These are phyloP conservation scores for Alcis repandata DNA, from an alignment of 2,888 invertebrate species.

Conservation along the genomic window DNA sequence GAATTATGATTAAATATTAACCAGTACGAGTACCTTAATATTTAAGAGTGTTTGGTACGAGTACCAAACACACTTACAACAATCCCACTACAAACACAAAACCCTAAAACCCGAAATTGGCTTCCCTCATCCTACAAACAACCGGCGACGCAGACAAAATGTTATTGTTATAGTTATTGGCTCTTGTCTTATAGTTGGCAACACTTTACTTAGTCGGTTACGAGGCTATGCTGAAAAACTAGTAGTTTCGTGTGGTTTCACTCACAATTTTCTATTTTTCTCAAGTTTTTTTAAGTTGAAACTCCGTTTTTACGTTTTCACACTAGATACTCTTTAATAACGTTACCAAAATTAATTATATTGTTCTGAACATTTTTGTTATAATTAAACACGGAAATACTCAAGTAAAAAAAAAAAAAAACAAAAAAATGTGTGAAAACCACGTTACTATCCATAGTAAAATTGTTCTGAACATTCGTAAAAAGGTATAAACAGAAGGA, in stretches of 20 bases:
- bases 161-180: slow-evolving; percentile 80
- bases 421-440: no score
- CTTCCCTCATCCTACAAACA: slow-evolving; percentile 63
- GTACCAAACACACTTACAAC: slow-evolving; percentile 15
- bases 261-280: not conserved
- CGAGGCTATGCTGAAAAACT: slow-evolving; percentile 46
- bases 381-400: no score
- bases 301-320: no score
- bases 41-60: no score
- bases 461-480: no score
- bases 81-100: slow-evolving; percentile 46
- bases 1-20: slow-evolving; percentile 7
- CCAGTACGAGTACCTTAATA: no score
- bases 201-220: slow-evolving; percentile 66
- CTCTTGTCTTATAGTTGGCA: slow-evolving; percentile 69
- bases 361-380: no score
- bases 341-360: no score
- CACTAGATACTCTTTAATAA: no score
- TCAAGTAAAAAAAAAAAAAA: no score
- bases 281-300: not conserved
- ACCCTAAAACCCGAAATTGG: slow-evolving; percentile 58
- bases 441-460: no score
- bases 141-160: slow-evolving; percentile 66
- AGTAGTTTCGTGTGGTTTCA: not conserved
- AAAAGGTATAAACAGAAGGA: no score